Base-by-base conservation (phyloP, 2,888 invertebrate genomes). In the Crossocerus cetratus region DNA sequence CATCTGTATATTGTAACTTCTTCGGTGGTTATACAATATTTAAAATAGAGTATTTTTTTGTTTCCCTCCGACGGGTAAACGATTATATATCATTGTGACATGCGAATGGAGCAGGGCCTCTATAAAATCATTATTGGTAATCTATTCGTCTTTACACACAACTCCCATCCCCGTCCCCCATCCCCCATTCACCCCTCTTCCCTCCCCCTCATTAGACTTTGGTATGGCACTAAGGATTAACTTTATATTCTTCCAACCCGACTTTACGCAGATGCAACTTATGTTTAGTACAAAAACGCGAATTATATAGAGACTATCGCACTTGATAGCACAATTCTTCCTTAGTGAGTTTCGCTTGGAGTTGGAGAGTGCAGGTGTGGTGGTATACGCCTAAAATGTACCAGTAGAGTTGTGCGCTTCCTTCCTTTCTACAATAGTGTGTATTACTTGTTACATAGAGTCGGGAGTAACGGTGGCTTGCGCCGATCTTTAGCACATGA, bases 141-240 rank as follows among this genome's bases (percentile, higher is more conserved):
- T 57, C 32, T 72, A 57, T 69, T n/a, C 55, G 16, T 14, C 49
- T 64, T 69, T 73, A 54, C 32, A 32, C 22, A 67, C n/a, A n/a
- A n/a, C n/a, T n/a, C n/a, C n/a, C n/a, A n/a, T n/a, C n/a, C n/a
- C n/a, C n/a, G n/a, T n/a, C n/a, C n/a, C n/a, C n/a, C n/a, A n/a
- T n/a, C n/a, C n/a, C n/a, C n/a, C n/a, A n/a, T 43, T 70, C 58
- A 43, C 32, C 32, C 32, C 32, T 32, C 32, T 11, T 11, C 11
- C 32, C 32, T 32, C 23, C 65, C 58, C 43, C 13, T 62, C 63
- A 21, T 69, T 57, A 70, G 16, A 21, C 55, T 77, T 81, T 84
- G 76, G 80, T 86, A 85, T 86, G 86, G 85, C 86, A 87, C 86
- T 82, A 86, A 83, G 80, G 85, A 86, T 87, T 83, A 86, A 78